Evolutionary conservation across 2,888 invertebrate species (phyloP), one percentile per base, ranked within the genome.

Genomic region (Merodon equestris): DNA sequence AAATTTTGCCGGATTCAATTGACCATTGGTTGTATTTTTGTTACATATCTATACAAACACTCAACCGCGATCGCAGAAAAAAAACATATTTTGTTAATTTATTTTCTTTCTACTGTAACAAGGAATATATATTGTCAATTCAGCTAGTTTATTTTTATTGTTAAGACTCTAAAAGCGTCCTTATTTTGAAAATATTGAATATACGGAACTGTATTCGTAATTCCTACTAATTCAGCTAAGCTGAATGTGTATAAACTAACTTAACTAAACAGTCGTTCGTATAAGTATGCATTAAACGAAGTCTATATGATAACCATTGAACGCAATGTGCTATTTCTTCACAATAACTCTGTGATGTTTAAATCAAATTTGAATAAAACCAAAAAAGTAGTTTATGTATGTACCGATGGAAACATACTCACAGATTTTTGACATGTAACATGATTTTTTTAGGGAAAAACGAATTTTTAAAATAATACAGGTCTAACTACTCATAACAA

Each of bases 311-410:
- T n/a, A n/a, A n/a, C n/a, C n/a, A n/a, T n/a, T n/a, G 66, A 61
- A 61, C 56, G 56, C 51, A 67, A 50, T 50, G 72, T 72, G 60
- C 61, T 77, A 64, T 71, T 67, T 72, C 51, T 77, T 66, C 56
- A 67, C 58, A 68, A 74, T 70, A 76, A 76, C 67, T 63, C 77
- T 77, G 77, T 77, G 77, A 77, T 77, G 72, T 63, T 58, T 63
- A 63, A 77, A 77, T 77, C 56, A 77, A 77, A 72, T 68, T 63
- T 57, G 71, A 48, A 44, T 15, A 57, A 51, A 14, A 48, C 14
- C 44, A 27, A 27, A 27, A 27, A 27, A 27, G 27, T 27, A 27
- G 27, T 27, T 27, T 27, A 27, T 7, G 27, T 27, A 27, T 7
- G 27, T 27, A 27, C 7, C 7, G n/a, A 75, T 45, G 15, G 53